Percentiles rank a stretch among this genome's conserved stretches.
Evolutionary conservation across 2,888 invertebrate species (phyloP).

Genomic region (Rotaria socialis): DNA sequence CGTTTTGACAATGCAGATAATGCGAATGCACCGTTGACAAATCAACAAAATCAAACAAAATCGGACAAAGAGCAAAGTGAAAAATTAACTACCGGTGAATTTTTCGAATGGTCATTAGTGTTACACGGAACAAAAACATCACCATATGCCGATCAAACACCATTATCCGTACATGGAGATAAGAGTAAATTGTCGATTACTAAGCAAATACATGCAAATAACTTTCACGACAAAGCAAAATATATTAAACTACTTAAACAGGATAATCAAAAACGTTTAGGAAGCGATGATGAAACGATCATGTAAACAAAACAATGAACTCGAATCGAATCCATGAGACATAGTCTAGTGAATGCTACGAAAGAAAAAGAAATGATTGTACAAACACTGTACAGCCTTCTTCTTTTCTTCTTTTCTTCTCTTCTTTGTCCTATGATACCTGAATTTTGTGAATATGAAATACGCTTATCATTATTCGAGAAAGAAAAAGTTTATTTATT

Average conservation of each 20-base stretch:
- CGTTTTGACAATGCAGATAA: slow-evolving; percentile 58
- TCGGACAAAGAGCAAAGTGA: slow-evolving; percentile 16
- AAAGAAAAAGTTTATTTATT: background rate
- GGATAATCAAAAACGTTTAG: slow-evolving; percentile 47
- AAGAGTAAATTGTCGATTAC: slow-evolving; percentile 43
- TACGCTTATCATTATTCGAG: background rate
- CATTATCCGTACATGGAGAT: background rate
- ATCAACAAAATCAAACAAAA: slow-evolving; percentile 14
- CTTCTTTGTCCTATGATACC: background rate
- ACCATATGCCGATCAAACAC: slow-evolving; percentile 76
- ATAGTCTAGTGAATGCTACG: background rate
- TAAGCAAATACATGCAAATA: slow-evolving; percentile 43
- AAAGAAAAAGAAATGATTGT: background rate
- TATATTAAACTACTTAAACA: slow-evolving; percentile 42
- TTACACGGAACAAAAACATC: slow-evolving; percentile 87
- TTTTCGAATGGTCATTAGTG: slow-evolving; percentile 84
- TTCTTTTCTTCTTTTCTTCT: background rate
- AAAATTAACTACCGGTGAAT: slow-evolving; percentile 49
- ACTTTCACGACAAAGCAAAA: slow-evolving; percentile 43
- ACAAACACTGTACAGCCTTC: background rate
- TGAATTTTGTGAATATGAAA: slow-evolving; percentile 2
- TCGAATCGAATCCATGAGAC: background rate
- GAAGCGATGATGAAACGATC: slow-evolving; percentile 40
- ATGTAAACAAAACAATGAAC: background rate
- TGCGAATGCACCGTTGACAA: background rate